Evolutionary conservation across 2,888 invertebrate genomes (phyloP).

Genomic region (Bedellia somnulentella): DNA sequence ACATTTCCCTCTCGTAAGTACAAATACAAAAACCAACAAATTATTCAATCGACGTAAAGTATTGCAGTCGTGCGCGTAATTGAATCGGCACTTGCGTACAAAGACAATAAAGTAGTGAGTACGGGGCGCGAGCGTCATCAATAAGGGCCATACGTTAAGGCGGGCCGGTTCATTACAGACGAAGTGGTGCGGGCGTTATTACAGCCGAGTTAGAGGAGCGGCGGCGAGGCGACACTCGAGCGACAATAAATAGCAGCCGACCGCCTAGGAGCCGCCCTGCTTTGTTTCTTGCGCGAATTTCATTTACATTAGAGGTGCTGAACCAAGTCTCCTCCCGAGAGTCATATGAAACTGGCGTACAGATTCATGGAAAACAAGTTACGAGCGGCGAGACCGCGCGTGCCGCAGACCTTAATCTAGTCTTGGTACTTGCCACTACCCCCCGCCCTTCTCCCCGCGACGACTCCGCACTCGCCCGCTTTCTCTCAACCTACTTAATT

Average conservation of each 20-base stretch:
- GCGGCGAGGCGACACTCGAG: conserved; percentile 26
- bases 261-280: conserved; percentile 27
- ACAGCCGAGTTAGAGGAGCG: conserved; percentile 34
- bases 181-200: conserved; percentile 44
- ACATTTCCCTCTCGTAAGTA: too few relatives aligned
- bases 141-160: conserved; percentile 50
- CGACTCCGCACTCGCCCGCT: conserved; percentile 16
- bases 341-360: conserved; percentile 45
- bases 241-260: conserved; percentile 49
- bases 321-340: conserved; percentile 40
- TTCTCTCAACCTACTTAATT: conserved; percentile 44
- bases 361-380: conserved; percentile 55
- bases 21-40: too few relatives aligned
- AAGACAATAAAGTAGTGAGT: conserved; percentile 35
- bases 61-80: conserved; percentile 32
- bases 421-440: conserved; percentile 19
- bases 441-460: conserved; percentile 17
- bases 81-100: conserved; percentile 35
- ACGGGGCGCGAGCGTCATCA: conserved; percentile 39
- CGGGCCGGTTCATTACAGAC: conserved; percentile 50
- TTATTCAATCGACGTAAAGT: conserved; percentile 27
- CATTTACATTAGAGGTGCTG: conserved; percentile 57
- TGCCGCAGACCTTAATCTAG: conserved; percentile 45
- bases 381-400: conserved; percentile 38
- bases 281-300: conserved; percentile 58